Base-by-base conservation (phyloP, 2,113 vertebrate species). In the Sarotherodon lohbergeri region DNA sequence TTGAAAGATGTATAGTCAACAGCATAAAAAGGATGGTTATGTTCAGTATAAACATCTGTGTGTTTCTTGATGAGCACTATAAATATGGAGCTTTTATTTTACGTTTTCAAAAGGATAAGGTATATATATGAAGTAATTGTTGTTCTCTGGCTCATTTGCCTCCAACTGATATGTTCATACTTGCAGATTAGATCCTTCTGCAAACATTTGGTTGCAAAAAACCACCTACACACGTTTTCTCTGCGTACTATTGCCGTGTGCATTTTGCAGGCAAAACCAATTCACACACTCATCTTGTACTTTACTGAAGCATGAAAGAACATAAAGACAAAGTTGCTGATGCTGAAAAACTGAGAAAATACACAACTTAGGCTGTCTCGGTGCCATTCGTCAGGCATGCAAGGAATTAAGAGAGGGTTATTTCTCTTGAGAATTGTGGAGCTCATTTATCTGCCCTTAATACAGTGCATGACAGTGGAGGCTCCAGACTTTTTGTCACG, bases 251-350 rank as follows among this genome's bases (percentile, higher is more conserved):
- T 52, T 80, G 43, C 48, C 16, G 8, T 46, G 27, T 80, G n/a
- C 11, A 0, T 82, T 78, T 71, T 61, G 13, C 73, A 50, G 79
- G 24, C 71, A 68, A 85, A 89, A 85, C 71, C 80, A 61, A 50
- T 90, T 83, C 46, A 68, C 36, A 78, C 46, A 61, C 63, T 56
- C 52, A 56, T 92, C 86, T 57, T 80, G 71, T 66, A 76, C 71
- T 86, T 84, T 82, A 80, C 36, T 59, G 76, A 57, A 91, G 81
- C 87, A 82, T 84, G 29, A 90, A 84, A 54, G 79, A 80, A 86
- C 76, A 85, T 83, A 52, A 56, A 88, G 71, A 88, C 34, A 85
- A 87, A 90, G 27, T 80, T 36, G 22, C 68, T 88, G 83, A 87
- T 81, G 80, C 85, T 81, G 13, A 73, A 91, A 89, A 90, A 68